These are phyloP conservation scores for Pogonognathellus flavescens DNA, from an alignment of 1,140 invertebrate species.

Conservation along the genomic window DNA sequence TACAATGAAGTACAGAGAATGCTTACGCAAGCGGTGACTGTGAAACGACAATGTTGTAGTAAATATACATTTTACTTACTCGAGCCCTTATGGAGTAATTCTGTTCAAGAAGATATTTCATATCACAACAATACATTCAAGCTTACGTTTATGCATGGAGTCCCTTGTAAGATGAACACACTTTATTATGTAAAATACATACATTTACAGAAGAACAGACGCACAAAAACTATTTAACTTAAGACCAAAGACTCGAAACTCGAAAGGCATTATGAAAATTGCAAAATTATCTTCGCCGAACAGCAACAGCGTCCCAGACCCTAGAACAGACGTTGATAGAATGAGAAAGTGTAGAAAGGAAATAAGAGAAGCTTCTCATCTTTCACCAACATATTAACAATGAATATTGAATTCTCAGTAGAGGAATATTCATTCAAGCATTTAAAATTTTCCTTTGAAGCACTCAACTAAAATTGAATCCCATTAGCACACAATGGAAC, in stretches of 20 bases:
- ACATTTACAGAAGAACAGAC: too few relatives aligned
- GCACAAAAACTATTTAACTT: background rate
- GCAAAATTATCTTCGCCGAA: background rate
- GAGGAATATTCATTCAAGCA: slow-evolving; percentile 3
- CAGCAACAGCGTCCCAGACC: background rate
- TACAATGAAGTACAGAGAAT: too few relatives aligned
- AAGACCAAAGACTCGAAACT: too few relatives aligned
- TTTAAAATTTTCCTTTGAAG: slow-evolving; percentile 2
- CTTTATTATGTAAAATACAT: too few relatives aligned
- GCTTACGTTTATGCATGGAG: too few relatives aligned
- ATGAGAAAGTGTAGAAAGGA: background rate
- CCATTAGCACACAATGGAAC: background rate
- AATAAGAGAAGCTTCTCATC: background rate
- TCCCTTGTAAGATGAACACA: too few relatives aligned
- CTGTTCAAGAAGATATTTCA: too few relatives aligned
- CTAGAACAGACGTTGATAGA: background rate
- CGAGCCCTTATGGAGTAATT: too few relatives aligned
- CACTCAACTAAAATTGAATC: slow-evolving; percentile 29
- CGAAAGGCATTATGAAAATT: slow-evolving; percentile 19
- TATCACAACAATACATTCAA: too few relatives aligned
- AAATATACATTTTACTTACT: too few relatives aligned
- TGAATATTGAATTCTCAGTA: background rate
- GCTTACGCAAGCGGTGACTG: too few relatives aligned
- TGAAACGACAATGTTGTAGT: too few relatives aligned
- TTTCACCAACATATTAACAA: slow-evolving; percentile 5